A percentile compares a stretch with the other conserved stretches of the same genome.
phyloP scores from a whole-genome alignment of 2,888 invertebrate species.

The Neoscelio sp. region DNA sequence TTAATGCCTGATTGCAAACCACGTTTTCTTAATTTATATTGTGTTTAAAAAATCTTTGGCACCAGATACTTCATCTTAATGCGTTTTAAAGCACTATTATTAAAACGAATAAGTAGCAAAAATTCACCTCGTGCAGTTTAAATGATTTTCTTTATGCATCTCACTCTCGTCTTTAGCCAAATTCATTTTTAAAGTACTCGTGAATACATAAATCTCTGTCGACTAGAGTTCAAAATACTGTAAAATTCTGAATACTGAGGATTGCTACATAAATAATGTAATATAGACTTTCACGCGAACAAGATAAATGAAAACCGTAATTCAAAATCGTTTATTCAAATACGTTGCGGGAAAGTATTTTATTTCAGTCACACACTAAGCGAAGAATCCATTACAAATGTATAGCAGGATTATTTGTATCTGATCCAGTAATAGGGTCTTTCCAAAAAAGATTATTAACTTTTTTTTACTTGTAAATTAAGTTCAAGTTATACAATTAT shows the following conservation, averaged over 20 bases:
- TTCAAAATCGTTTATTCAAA: conserved; percentile 28
- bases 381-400: not conserved
- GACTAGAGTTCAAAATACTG: conserved; percentile 16
- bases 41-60: no score
- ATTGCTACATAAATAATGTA: conserved; percentile 26
- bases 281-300: conserved; percentile 17
- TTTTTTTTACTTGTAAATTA: no score
- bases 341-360: conserved; percentile 1
- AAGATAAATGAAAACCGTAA: conserved; percentile 30
- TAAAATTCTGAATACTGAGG: conserved; percentile 1
- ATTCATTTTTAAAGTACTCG: conserved; percentile 20
- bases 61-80: not conserved
- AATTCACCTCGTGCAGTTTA: not conserved
- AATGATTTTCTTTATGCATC: conserved; percentile 1
- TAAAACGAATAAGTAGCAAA: not conserved
- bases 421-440: not conserved
- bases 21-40: no score
- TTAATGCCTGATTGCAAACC: no score
- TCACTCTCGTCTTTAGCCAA: not conserved
- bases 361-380: conserved; percentile 1
- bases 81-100: conserved; percentile 1
- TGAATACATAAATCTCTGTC: conserved; percentile 34
- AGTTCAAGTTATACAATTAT: no score
- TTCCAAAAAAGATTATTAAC: no score
- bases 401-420: not conserved